Evolutionary conservation across 2,113 vertebrate species (phyloP).

Genomic region (Cettia cetti): DNA sequence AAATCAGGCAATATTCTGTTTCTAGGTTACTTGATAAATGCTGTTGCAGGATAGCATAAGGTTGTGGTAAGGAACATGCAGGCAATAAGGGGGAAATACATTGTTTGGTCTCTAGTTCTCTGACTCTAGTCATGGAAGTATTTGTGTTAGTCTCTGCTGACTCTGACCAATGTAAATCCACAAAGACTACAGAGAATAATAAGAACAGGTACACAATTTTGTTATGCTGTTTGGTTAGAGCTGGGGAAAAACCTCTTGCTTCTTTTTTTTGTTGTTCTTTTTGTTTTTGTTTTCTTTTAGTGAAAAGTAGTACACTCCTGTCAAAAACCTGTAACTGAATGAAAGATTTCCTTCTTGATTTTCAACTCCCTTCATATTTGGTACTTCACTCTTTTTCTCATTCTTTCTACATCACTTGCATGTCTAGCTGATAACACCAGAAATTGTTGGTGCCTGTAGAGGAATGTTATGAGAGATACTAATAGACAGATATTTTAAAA

Average conservation of each 20-base stretch:
- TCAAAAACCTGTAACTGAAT: not conserved
- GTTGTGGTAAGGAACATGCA: not conserved
- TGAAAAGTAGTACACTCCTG: not conserved
- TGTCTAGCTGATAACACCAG: not conserved
- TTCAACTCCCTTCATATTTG: not conserved
- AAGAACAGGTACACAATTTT: not conserved
- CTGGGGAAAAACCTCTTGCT: not conserved
- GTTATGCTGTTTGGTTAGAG: not conserved
- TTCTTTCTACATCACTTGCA: not conserved
- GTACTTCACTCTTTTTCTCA: not conserved
- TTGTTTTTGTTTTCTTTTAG: too few relatives aligned
- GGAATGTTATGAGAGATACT: not conserved
- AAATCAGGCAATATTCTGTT: not conserved
- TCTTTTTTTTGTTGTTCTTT: too few relatives aligned
- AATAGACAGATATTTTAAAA: not conserved
- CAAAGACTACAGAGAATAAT: not conserved
- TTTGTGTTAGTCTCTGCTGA: not conserved
- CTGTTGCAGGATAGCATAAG: not conserved
- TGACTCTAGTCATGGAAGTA: not conserved
- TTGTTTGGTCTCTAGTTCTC: not conserved
- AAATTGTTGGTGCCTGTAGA: not conserved
- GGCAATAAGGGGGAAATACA: not conserved
- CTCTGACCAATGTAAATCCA: not conserved
- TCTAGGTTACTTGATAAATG: not conserved
- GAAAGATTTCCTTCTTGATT: not conserved